A percentile compares a stretch with the other conserved stretches of the same genome.
These are phyloP conservation scores for Drosophila busckii DNA, from an alignment of 1,140 invertebrate species.

Conservation along the genomic window DNA sequence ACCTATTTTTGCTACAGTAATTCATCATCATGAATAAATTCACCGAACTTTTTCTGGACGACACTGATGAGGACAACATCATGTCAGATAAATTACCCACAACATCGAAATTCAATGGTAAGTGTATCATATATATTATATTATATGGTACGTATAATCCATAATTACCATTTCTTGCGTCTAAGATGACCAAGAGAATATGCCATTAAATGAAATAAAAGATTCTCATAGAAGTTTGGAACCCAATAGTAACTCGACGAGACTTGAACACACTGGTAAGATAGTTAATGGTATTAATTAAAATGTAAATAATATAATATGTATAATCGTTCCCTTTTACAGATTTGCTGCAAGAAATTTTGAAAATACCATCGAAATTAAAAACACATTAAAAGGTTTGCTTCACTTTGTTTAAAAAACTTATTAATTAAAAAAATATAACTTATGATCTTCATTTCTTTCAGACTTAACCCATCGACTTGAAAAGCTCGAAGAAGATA, in stretches of 20 bases:
- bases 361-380: not conserved
- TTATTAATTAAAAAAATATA: not conserved
- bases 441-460: not conserved
- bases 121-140: not conserved
- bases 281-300: too few species aligned
- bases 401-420: not conserved
- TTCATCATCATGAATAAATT: not conserved
- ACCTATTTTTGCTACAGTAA: not conserved
- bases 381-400: conserved; percentile 1
- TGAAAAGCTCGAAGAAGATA: too few species aligned
- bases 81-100: too few species aligned
- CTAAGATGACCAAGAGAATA: too few species aligned
- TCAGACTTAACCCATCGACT: not conserved
- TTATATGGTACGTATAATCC: not conserved
- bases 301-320: too few species aligned
- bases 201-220: too few species aligned
- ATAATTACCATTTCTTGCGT: not conserved
- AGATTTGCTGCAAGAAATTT: not conserved
- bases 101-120: not conserved
- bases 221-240: not conserved
- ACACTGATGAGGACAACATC: too few species aligned
- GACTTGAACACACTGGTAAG: too few species aligned
- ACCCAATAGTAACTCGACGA: not conserved
- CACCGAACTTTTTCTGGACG: not conserved
- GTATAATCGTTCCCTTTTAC: not conserved